Evolutionary conservation across 2,888 invertebrate species (phyloP).

Genomic region (Tillus elongatus): DNA sequence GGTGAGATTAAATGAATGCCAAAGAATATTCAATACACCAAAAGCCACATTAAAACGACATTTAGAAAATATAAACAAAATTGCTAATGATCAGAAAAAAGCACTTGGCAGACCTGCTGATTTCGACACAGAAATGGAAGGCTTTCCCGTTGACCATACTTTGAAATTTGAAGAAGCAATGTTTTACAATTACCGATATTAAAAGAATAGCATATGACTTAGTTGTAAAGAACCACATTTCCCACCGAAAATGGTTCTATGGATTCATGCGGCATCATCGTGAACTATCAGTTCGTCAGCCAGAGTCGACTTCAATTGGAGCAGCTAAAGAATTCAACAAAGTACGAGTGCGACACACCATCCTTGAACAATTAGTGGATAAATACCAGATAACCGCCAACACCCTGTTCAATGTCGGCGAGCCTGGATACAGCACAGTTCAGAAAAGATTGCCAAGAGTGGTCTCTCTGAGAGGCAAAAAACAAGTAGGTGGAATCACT

Average conservation of each 20-base stretch:
- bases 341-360: slow-evolving; percentile 13
- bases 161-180: slow-evolving; percentile 12
- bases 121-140: slow-evolving; percentile 13
- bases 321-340: slow-evolving; percentile 11
- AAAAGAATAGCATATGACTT: slow-evolving; percentile 15
- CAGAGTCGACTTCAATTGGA: slow-evolving; percentile 13
- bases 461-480: slow-evolving; percentile 12
- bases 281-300: slow-evolving; percentile 14
- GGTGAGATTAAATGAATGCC: slow-evolving; percentile 12
- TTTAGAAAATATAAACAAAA: slow-evolving; percentile 8
- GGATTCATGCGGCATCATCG: slow-evolving; percentile 14
- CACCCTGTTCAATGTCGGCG: slow-evolving; percentile 15
- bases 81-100: slow-evolving; percentile 8
- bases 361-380: slow-evolving; percentile 4
- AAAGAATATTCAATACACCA: slow-evolving; percentile 11
- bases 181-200: slow-evolving; percentile 12
- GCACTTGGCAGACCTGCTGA: slow-evolving; percentile 7
- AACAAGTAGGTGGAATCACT: slow-evolving; percentile 14
- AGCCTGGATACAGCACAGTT: slow-evolving; percentile 14
- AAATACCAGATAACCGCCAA: slow-evolving; percentile 12
- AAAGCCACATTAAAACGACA: slow-evolving; percentile 15
- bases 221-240: slow-evolving; percentile 10
- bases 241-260: slow-evolving; percentile 16
- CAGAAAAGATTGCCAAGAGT: slow-evolving; percentile 12
- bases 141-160: slow-evolving; percentile 12